phyloP scores from a whole-genome alignment of 2,797 vertebrate genomes.

The Philypnodon macrostomus region DNA sequence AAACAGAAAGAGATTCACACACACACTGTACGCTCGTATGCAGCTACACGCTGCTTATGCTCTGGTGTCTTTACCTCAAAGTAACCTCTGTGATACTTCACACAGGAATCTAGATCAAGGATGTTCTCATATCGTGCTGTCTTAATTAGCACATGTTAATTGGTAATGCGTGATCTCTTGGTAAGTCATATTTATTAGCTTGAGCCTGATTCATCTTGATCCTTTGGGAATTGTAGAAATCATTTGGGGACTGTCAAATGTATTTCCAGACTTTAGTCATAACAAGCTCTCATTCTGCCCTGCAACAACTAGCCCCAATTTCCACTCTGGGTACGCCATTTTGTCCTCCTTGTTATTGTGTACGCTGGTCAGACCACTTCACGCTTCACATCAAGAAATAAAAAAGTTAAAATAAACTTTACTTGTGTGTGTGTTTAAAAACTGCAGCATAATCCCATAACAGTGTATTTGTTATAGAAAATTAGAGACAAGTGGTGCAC shows the following conservation, averaged over 20 bases:
- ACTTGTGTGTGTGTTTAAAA: no score
- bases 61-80: conserved; percentile 57
- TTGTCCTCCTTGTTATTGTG: conserved; percentile 10
- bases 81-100: conserved; percentile 59
- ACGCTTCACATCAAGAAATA: neutral
- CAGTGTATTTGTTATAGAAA: no score
- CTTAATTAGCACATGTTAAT: conserved; percentile 75
- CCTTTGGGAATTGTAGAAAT: conserved; percentile 50
- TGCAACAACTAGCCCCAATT: conserved; percentile 34
- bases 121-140: conserved; percentile 58
- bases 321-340: conserved; percentile 16
- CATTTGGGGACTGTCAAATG: conserved; percentile 53
- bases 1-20: no score
- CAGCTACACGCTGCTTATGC: no score
- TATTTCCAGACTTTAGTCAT: conserved; percentile 58
- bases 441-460: no score
- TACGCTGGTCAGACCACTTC: neutral
- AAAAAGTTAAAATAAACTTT: no score
- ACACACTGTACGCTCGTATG: no score
- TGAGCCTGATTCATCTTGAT: conserved; percentile 56
- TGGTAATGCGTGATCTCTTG: conserved; percentile 57
- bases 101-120: conserved; percentile 71
- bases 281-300: conserved; percentile 45
- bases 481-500: no score
- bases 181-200: conserved; percentile 66